Conservation (phyloP, 1,140 invertebrate genomes). For the Drosophila arawakana region DNA sequence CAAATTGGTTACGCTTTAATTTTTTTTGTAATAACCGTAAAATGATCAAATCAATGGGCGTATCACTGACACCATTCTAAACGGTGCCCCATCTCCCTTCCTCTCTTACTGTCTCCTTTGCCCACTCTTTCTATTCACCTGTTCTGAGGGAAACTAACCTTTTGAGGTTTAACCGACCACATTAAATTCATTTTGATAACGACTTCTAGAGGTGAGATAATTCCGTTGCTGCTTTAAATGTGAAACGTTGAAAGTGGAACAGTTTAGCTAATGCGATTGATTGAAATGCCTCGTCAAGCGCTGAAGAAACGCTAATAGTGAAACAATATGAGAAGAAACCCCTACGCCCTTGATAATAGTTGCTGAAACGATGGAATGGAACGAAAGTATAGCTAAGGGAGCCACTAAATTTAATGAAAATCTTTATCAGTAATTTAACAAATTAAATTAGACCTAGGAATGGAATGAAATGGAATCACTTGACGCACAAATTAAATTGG, state of each 20-base stretch:
- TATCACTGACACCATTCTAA: slow-evolving; percentile 8
- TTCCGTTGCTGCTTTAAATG: background rate
- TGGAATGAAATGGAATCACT: too few relatives aligned
- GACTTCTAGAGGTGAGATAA: slow-evolving; percentile 5
- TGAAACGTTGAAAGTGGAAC: slow-evolving; percentile 13
- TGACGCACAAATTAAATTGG: background rate
- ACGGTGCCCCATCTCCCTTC: background rate
- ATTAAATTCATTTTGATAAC: slow-evolving; percentile 1
- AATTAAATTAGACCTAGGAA: too few relatives aligned
- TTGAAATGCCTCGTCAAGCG: background rate
- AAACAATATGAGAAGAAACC: background rate
- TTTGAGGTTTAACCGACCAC: slow-evolving; percentile 10
- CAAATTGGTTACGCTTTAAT: slow-evolving; percentile 55
- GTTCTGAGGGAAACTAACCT: background rate
- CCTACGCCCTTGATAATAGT: background rate
- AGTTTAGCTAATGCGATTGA: background rate
- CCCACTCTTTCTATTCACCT: slow-evolving; percentile 2
- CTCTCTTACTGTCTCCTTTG: background rate
- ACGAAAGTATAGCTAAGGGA: too few relatives aligned
- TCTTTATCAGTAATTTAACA: too few relatives aligned
- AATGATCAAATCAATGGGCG: slow-evolving; percentile 27
- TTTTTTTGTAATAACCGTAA: slow-evolving; percentile 44
- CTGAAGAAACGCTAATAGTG: background rate
- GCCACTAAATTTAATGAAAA: too few relatives aligned
- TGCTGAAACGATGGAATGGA: too few relatives aligned